Conservation (phyloP, 1,140 invertebrate genomes). For the Papilio helenus region DNA sequence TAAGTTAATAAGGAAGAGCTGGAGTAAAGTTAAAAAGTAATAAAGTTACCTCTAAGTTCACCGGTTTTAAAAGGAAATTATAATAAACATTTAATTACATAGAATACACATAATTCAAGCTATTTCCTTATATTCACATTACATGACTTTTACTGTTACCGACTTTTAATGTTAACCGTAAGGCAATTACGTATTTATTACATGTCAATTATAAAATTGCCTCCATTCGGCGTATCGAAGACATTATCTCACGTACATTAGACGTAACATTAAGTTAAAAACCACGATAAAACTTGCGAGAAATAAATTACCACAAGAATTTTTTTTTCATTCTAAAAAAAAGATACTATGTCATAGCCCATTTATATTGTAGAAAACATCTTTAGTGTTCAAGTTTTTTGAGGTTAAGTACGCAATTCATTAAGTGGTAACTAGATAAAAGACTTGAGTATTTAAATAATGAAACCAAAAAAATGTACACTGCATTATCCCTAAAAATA, state of each 20-base stretch:
- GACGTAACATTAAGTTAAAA: not conserved
- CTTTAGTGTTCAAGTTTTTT: too few relatives aligned
- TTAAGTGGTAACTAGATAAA: too few relatives aligned
- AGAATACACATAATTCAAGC: not conserved
- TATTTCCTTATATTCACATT: constrained; percentile 18
- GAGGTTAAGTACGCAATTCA: too few relatives aligned
- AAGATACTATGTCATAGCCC: not conserved
- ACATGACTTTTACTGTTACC: constrained; percentile 4
- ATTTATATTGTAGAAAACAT: too few relatives aligned
- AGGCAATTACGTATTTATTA: not conserved
- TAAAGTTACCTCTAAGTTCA: constrained; percentile 7
- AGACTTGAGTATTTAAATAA: too few relatives aligned
- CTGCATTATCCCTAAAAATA: too few relatives aligned
- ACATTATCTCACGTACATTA: constrained; percentile 4
- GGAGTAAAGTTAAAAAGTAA: not conserved
- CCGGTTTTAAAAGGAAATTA: constrained; percentile 13
- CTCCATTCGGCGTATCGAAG: constrained; percentile 19
- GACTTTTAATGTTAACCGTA: constrained; percentile 9
- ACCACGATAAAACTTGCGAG: constrained; percentile 10
- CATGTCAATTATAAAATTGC: constrained; percentile 28
- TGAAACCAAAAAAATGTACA: too few relatives aligned
- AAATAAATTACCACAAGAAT: constrained; percentile 7
- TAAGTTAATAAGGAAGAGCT: not conserved
- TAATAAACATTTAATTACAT: constrained; percentile 1
- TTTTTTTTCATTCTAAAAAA: not conserved